phyloP scores from a whole-genome alignment of 2,888 invertebrate species.

The Limnephilus lunatus region DNA sequence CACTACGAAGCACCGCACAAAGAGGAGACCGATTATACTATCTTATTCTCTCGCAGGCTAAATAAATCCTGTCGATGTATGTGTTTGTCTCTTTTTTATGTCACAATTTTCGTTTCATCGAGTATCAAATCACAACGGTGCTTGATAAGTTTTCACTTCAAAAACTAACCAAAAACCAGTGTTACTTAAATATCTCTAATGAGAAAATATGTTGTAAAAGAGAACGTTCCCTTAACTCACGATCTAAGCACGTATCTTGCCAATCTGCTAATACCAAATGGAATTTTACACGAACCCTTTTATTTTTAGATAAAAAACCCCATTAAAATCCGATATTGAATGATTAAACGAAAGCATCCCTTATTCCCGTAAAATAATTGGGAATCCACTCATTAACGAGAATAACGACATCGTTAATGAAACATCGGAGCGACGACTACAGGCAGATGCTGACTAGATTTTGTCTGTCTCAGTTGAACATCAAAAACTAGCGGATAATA shows the following conservation, averaged over 20 bases:
- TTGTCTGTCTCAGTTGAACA: constrained; percentile 19
- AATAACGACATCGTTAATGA: constrained; percentile 44
- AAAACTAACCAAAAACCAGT: not conserved
- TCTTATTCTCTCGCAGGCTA: too few relatives aligned
- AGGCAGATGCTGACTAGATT: constrained; percentile 4
- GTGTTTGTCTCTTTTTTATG: too few relatives aligned
- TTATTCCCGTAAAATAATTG: constrained; percentile 19
- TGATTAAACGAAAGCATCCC: constrained; percentile 31
- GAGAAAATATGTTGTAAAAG: too few relatives aligned
- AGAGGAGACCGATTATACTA: too few relatives aligned
- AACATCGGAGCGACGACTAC: not conserved
- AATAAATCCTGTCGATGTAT: too few relatives aligned
- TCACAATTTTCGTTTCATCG: too few relatives aligned
- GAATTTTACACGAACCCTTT: not conserved
- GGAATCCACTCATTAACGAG: constrained; percentile 34
- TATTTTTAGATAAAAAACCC: constrained; percentile 5
- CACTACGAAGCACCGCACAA: too few relatives aligned
- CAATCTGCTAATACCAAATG: not conserved
- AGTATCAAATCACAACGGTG: too few relatives aligned
- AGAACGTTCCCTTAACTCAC: too few relatives aligned
- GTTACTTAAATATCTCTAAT: not conserved
- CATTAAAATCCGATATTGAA: constrained; percentile 18
- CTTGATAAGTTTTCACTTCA: too few relatives aligned
- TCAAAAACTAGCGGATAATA: constrained; percentile 7
- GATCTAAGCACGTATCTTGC: not conserved